Conservation (phyloP, 2,888 invertebrate species). For the Xylota segnis region DNA sequence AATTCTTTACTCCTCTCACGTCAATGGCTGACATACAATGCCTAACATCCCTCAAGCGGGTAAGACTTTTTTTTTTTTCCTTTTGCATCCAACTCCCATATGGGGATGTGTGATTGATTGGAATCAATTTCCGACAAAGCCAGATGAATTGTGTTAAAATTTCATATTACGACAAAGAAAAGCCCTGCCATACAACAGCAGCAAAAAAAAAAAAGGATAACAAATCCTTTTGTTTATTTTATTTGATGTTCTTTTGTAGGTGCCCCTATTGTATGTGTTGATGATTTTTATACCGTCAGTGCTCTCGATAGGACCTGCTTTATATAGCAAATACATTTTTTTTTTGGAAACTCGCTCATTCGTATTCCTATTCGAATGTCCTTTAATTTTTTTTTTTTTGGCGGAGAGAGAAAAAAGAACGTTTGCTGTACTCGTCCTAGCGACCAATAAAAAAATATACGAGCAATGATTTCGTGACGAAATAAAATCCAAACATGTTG, state of each 20-base stretch:
- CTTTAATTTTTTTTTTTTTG: slow-evolving; percentile 12
- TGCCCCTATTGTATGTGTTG: slow-evolving; percentile 46
- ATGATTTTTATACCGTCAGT: slow-evolving; percentile 49
- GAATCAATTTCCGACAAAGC: slow-evolving; percentile 83
- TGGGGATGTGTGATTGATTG: slow-evolving; percentile 82
- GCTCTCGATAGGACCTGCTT: not conserved
- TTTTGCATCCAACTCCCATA: slow-evolving; percentile 13
- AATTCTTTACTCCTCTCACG: slow-evolving; percentile 46
- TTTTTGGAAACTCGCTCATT: slow-evolving; percentile 17
- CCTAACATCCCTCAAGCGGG: slow-evolving; percentile 47
- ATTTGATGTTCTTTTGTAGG: slow-evolving; percentile 54
- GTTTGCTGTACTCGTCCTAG: slow-evolving; percentile 19
- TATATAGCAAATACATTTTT: slow-evolving; percentile 4
- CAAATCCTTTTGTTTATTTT: slow-evolving; percentile 62
- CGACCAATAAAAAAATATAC: slow-evolving; percentile 61
- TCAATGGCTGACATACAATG: slow-evolving; percentile 38
- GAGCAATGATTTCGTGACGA: slow-evolving; percentile 75
- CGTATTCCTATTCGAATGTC: slow-evolving; percentile 51
- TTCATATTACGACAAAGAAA: slow-evolving; percentile 57
- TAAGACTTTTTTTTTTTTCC: slow-evolving; percentile 20
- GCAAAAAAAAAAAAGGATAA: slow-evolving; percentile 32
- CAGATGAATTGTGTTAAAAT: slow-evolving; percentile 78
- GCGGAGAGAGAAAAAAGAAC: not conserved
- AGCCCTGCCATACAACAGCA: slow-evolving; percentile 4
- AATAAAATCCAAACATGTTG: slow-evolving; percentile 76